Base-by-base conservation (phyloP, 2,888 invertebrate species). In the Scaptomyza parva region DNA sequence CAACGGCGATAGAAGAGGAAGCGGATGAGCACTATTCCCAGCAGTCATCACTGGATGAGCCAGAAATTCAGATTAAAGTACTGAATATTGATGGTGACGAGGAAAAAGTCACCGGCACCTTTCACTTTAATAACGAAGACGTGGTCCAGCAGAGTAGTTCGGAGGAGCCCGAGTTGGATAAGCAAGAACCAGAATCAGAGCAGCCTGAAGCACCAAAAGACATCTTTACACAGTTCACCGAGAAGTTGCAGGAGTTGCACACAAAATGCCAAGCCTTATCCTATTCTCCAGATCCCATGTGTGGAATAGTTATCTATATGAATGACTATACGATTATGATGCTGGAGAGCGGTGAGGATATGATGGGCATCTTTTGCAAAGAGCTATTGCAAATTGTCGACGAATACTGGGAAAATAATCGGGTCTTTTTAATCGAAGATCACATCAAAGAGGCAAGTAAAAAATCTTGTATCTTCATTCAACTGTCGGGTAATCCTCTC, bases 261-360 rank as follows among this genome's bases (percentile, higher is more conserved):
- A 28, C 18, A 3, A 43, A 51, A 0, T 79, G 79, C 17, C 48
- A 48, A 0, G 2, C 17, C 0, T 9, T 58, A 4, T 37, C 63
- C 45, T 80, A 77, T 17, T 71, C 84, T 0, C 62, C 73, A 4
- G 89, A 90, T 72, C 77, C 78, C 11, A 57, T 90, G 33, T 76
- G 84, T 3, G 90, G 90, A 0, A 22, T 89, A 2, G 78, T 78
- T 20, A 14, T 90, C 8, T 83, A 70, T 18, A 89, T 90, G 88
- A 89, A 83, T 7, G 78, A 80, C 0, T 88, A 88, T 41, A 76
- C 83, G 0, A 58, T 83, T 61, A 43, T 90, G 26, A 76, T 90
- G 81, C 66, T 90, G n/a, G 90, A 90, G 55, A 67, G 84, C 28
- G 69, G 79, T 6, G 90, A 90, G 51, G 90, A 90, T 43, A 87